A percentile compares a stretch with the other conserved stretches of the same genome.
These are phyloP conservation scores for Agrilus planipennis DNA, from an alignment of 1,140 invertebrate genomes.

Conservation along the genomic window DNA sequence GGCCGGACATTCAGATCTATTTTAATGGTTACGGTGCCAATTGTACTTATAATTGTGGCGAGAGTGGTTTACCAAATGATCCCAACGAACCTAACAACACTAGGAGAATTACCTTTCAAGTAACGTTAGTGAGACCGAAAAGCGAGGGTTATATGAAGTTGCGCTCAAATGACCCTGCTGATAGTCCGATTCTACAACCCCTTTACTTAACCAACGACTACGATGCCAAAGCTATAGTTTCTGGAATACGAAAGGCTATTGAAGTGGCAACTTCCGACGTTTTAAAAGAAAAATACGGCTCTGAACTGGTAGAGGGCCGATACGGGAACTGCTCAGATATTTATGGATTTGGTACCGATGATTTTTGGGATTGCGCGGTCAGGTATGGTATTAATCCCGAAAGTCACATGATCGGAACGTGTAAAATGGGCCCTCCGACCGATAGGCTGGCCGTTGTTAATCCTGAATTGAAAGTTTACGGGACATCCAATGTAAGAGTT, in stretches of 20 bases:
- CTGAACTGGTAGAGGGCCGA: slow-evolving; percentile 34
- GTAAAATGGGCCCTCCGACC: slow-evolving; percentile 5
- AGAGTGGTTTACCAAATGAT: background rate
- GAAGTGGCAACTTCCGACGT: slow-evolving; percentile 43
- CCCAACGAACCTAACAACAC: slow-evolving; percentile 1
- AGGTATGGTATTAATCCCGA: slow-evolving; percentile 1
- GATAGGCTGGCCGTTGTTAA: background rate
- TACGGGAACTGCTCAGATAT: too few relatives aligned
- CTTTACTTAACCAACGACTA: slow-evolving; percentile 62
- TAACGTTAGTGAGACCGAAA: slow-evolving; percentile 48
- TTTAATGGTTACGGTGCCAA: background rate
- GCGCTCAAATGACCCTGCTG: slow-evolving; percentile 52
- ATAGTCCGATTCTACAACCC: slow-evolving; percentile 66
- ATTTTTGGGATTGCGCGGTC: slow-evolving; percentile 16
- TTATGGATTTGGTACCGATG: slow-evolving; percentile 17
- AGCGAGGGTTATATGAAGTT: slow-evolving; percentile 59
- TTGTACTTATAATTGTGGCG: slow-evolving; percentile 6
- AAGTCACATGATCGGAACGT: slow-evolving; percentile 3
- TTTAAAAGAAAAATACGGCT: slow-evolving; percentile 45
- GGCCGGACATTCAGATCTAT: too few relatives aligned
- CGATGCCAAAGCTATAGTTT: slow-evolving; percentile 38
- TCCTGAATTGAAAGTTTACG: slow-evolving; percentile 2
- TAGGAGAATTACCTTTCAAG: slow-evolving; percentile 5
- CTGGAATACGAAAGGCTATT: slow-evolving; percentile 34
- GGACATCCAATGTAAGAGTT: slow-evolving; percentile 2